phyloP scores from a whole-genome alignment of 2,888 invertebrate genomes.

The Temnothorax rugatulus region DNA sequence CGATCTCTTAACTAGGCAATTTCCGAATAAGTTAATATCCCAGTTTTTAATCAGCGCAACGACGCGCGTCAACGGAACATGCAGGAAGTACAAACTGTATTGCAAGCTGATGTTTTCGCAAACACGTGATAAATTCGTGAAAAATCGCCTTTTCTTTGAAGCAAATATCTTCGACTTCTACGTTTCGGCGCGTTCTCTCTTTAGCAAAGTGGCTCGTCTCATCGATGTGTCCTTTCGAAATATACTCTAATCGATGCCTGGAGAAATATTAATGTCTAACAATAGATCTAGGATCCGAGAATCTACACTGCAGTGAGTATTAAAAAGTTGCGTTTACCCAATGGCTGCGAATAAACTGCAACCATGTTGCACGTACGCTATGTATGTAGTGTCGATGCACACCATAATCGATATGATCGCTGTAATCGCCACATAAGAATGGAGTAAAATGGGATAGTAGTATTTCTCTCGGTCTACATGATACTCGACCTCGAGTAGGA shows the following conservation, averaged over 20 bases:
- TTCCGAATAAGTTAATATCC: not conserved
- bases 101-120: conserved; percentile 30
- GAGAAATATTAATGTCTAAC: not conserved
- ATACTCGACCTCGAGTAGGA: not conserved
- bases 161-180: not conserved
- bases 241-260: not conserved
- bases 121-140: not conserved
- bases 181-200: not conserved
- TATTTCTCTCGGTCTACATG: not conserved
- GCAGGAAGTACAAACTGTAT: conserved; percentile 11
- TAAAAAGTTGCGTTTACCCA: conserved; percentile 8
- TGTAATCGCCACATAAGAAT: not conserved
- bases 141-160: not conserved
- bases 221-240: not conserved
- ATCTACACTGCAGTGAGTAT: not conserved
- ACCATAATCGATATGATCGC: not conserved
- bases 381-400: conserved; percentile 5
- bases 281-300: no score
- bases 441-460: conserved; percentile 17
- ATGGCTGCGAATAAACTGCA: conserved; percentile 28
- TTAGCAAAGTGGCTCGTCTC: not conserved
- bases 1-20: not conserved
- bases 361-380: conserved; percentile 1
- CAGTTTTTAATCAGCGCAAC: not conserved
- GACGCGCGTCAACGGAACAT: not conserved